Conservation (phyloP, 2,888 invertebrate genomes). For the Leptopterna dolabrata region DNA sequence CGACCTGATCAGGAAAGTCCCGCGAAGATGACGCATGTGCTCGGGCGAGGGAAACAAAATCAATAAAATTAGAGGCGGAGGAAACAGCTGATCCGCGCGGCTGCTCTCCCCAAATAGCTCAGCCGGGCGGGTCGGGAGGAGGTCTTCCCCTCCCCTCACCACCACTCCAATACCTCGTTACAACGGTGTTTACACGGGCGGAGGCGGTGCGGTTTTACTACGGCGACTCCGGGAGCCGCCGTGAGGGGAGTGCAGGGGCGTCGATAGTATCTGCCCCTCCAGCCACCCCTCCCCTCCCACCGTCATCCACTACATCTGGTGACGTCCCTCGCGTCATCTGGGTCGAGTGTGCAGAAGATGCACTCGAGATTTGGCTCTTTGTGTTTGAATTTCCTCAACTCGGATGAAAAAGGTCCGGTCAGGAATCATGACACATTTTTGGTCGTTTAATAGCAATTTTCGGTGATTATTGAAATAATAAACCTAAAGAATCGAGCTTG, state of each 20-base stretch:
- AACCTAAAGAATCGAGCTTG: too few relatives aligned
- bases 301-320: not conserved
- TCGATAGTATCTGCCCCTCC: slow-evolving; percentile 29
- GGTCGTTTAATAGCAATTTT: too few relatives aligned
- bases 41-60: slow-evolving; percentile 18
- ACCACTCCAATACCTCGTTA: too few relatives aligned
- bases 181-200: slow-evolving; percentile 15
- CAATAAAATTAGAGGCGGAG: slow-evolving; percentile 40
- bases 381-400: not conserved
- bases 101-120: slow-evolving; percentile 10
- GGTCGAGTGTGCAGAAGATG: slow-evolving; percentile 13
- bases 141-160: not conserved
- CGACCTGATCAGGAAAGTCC: too few relatives aligned
- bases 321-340: slow-evolving; percentile 29
- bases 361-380: not conserved
- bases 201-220: slow-evolving; percentile 19
- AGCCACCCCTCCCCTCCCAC: not conserved
- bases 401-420: not conserved
- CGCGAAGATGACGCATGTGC: slow-evolving; percentile 53
- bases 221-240: not conserved
- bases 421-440: too few relatives aligned
- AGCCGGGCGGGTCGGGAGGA: not conserved
- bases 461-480: too few relatives aligned
- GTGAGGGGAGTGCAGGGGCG: not conserved
- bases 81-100: slow-evolving; percentile 37